Evolutionary conservation across 2,888 invertebrate genomes (phyloP).

Genomic region (Nephrotoma guestfalica): DNA sequence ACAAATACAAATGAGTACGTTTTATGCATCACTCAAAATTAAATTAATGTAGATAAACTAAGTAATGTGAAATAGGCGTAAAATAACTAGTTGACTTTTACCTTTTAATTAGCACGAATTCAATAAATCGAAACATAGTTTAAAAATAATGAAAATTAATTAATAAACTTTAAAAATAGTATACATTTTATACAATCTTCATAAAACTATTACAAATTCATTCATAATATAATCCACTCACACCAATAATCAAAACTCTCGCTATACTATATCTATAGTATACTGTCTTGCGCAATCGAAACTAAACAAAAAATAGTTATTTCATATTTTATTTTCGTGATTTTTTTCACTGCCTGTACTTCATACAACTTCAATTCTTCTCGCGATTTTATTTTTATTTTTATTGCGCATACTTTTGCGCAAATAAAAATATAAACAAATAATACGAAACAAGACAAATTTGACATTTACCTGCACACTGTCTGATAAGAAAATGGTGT

Average conservation of each 20-base stretch:
- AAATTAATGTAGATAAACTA: not conserved
- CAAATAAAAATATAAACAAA: slow-evolving; percentile 5
- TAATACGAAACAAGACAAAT: not conserved
- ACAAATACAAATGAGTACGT: not conserved
- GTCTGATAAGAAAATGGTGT: not conserved
- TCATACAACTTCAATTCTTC: not conserved
- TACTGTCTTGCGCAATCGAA: not conserved
- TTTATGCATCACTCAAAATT: not conserved
- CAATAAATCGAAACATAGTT: not conserved
- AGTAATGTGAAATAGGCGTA: not conserved
- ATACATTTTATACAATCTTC: not conserved
- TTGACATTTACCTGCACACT: not conserved
- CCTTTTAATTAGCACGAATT: not conserved
- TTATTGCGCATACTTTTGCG: slow-evolving; percentile 1
- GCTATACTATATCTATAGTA: not conserved
- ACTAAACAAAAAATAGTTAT: not conserved
- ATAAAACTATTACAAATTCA: not conserved
- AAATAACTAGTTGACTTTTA: not conserved
- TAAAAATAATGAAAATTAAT: not conserved
- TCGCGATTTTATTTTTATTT: not conserved
- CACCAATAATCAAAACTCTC: not conserved
- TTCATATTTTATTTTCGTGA: not conserved
- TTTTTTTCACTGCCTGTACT: not conserved
- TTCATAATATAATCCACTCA: not conserved
- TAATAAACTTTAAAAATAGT: not conserved